Evolutionary conservation across 2,113 vertebrate species (phyloP), one percentile per base, ranked within the genome.

Genomic region (Gambusia affinis): DNA sequence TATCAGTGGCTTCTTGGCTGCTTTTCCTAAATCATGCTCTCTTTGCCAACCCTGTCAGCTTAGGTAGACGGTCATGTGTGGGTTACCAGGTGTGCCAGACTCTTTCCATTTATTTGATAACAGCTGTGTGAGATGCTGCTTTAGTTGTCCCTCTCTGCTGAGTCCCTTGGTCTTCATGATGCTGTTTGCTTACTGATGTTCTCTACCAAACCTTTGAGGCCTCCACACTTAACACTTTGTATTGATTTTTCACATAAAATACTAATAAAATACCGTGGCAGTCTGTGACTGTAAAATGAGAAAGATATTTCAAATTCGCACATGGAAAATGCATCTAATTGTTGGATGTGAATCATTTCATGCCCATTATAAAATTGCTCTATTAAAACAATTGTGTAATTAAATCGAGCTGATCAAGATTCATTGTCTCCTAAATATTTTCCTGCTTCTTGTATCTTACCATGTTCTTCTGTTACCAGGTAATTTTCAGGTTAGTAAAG

Each of bases 401-500:
- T 47, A 47, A 1, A 47, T 47, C 19, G 1, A 47, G 44, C 15
- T 19, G 44, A 19, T 47, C 17, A 47, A 57, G 7, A 57, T 57
- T 57, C 11, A 57, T 11, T n/a, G 22, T 30, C n/a, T 8, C 30
- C 0, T 47, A 12, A 8, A 42, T 37, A 44, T 60, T n/a, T 67
- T 67, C 2, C 17, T 64, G 22, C 37, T 22, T 67, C 60, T 62
- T 6, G 8, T 67, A 64, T 37, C 44, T 24, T 19, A 24, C 19
- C 31, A 64, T 42, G 14, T 44, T 33, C 14, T 2, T 60, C 66
- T 82, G 68, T 72, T 66, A 68, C 31, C 73, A 96, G 95, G 95
- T 73, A 95, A 95, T 81, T 94, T 96, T 75, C 92, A 93, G 72
- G 88, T 92, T 68, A 93, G 95, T 67, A 93, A 94, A 57, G 83